Base-by-base conservation (phyloP, 1,140 invertebrate species). In the Zaprionus kolodkinae region DNA sequence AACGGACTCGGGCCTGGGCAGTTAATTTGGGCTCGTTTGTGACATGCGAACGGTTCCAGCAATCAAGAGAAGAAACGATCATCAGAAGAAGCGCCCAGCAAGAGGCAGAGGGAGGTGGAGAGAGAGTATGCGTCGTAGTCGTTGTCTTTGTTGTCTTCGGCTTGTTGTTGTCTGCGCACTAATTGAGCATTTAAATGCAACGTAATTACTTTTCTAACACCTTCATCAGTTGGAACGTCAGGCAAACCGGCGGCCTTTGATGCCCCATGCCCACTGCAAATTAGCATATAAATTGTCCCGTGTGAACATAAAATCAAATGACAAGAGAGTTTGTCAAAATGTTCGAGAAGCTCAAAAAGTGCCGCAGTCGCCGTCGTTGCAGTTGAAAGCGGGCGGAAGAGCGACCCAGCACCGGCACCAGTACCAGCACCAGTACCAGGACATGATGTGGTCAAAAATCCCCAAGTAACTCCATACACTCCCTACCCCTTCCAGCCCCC, bases 271-370 rank as follows among this genome's bases (percentile, higher is more conserved):
- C 65, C 81, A 85, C 81, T 79, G 85, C 81, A 78, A 89, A 89
- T 89, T 89, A 89, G 86, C 85, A 89, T 89, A 89, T 89, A 89
- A 89, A 89, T 89, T 89, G 85, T 89, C 85, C 85, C 85, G 85
- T 89, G 85, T 85, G 85, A 89, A 89, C 85, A 89, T 89, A 89
- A 89, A 89, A 69, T 85, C 81, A 89, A 89, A 89, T 89, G 85
- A 89, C 85, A 89, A 89, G 85, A 81, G 69, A 89, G 86, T 89
- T 87, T 89, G 83, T 87, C 84, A 88, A 87, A 88, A 82, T 78
- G 67, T 36, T 35, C 15, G 63, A 64, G 52, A 66, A 69, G 75
- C 36, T 48, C 21, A 67, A 40, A 63, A 76, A 76, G 62, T 68
- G 66, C 74, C 74, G 61, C 76, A 73, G 45, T 25, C 10, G 45